These are phyloP conservation scores for Mizuhopecten yessoensis DNA, from an alignment of 1,140 invertebrate species.

Conservation along the genomic window DNA sequence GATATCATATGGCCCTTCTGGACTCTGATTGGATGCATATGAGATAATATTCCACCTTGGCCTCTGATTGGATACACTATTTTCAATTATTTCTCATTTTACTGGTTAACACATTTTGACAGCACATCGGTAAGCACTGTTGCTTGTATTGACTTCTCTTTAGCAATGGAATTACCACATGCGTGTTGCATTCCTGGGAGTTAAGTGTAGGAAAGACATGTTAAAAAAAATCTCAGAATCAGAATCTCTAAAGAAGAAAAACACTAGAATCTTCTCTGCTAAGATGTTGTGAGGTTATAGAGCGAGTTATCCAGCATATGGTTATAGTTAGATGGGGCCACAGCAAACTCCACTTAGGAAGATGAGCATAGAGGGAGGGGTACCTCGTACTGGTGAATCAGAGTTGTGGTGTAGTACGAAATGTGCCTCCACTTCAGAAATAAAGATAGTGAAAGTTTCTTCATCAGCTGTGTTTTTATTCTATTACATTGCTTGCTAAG, in stretches of 20 bases:
- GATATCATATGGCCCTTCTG: too few relatives aligned
- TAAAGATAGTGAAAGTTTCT: not conserved
- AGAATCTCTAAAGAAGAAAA: not conserved
- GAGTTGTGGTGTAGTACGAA: too few relatives aligned
- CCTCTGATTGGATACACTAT: not conserved
- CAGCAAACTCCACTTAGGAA: not conserved
- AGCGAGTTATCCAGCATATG: not conserved
- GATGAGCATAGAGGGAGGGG: not conserved
- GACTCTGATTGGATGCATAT: not conserved
- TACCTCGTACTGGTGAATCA: not conserved
- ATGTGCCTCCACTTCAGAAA: not conserved
- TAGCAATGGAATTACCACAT: not conserved
- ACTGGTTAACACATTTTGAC: not conserved
- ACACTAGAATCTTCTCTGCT: not conserved
- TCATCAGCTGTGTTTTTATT: not conserved
- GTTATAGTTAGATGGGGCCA: conserved; percentile 10
- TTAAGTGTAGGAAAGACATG: not conserved
- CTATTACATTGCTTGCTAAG: not conserved
- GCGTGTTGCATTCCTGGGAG: not conserved
- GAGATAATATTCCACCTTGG: not conserved
- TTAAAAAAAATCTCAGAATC: conserved; percentile 1
- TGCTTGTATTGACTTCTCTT: not conserved
- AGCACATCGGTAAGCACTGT: not conserved
- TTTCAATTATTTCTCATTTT: not conserved
- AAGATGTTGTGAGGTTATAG: not conserved